Evolutionary conservation across 1,140 invertebrate genomes (phyloP).

Genomic region (Solenopsis invicta): DNA sequence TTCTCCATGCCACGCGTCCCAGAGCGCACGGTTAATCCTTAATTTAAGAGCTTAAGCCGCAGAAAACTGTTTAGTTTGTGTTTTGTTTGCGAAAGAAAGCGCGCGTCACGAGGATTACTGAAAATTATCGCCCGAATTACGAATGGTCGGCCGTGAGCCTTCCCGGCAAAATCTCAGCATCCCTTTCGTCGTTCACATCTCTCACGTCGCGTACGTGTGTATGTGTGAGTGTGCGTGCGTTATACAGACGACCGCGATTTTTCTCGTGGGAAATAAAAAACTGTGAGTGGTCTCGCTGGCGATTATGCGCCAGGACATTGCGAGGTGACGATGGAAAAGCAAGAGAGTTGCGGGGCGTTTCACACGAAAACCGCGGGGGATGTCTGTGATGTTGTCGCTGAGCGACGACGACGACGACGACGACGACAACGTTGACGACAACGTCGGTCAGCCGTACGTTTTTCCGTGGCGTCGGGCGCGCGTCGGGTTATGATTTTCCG

Average conservation of each 20-base stretch:
- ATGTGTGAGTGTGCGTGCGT: not conserved
- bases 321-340: not conserved
- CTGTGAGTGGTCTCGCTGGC: not conserved
- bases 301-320: slow-evolving; percentile 32
- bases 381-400: not conserved
- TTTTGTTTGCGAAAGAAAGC: not conserved
- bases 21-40: slow-evolving; percentile 5
- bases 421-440: slow-evolving; percentile 23
- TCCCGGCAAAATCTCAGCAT: slow-evolving; percentile 4
- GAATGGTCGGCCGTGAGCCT: not conserved
- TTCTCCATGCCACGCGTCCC: not conserved
- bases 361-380: not conserved
- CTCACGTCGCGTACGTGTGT: not conserved
- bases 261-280: slow-evolving; percentile 39
- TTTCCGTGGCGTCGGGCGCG: slow-evolving; percentile 66
- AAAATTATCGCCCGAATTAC: slow-evolving; percentile 15
- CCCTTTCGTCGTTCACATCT: not conserved
- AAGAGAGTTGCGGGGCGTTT: slow-evolving; percentile 12
- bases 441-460: slow-evolving; percentile 66
- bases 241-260: not conserved
- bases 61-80: slow-evolving; percentile 23
- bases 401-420: slow-evolving; percentile 38
- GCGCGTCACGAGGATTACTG: not conserved
- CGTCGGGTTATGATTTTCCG: slow-evolving; percentile 80
- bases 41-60: slow-evolving; percentile 23